A percentile compares a stretch with the other conserved stretches of the same genome.
These are phyloP conservation scores for Sarcoramphus papa DNA, from an alignment of 2,797 vertebrate genomes.

Conservation along the genomic window DNA sequence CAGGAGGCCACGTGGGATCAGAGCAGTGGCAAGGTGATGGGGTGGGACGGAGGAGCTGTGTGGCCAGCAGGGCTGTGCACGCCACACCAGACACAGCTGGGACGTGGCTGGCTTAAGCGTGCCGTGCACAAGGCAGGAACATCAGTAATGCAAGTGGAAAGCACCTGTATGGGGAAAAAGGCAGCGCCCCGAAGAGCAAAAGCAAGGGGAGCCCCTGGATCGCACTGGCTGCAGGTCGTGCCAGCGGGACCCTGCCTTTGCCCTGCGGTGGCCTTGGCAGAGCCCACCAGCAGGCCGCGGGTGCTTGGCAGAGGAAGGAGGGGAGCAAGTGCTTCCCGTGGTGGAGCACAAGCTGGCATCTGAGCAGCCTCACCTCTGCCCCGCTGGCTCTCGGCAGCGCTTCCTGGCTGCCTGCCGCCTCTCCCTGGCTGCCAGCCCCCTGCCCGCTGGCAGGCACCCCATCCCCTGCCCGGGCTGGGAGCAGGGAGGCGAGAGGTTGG, in stretches of 20 bases:
- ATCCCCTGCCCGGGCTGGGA: neutral
- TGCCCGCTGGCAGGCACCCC: neutral
- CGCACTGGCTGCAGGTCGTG: rapidly evolving
- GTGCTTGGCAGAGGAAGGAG: neutral
- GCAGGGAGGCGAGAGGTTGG: neutral
- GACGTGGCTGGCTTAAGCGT: rapidly evolving
- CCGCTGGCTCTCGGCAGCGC: neutral
- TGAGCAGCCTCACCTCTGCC: conserved; percentile 2
- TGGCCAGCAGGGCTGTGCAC: neutral
- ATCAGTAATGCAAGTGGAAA: neutral
- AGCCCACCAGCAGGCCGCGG: rapidly evolving
- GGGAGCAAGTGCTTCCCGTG: neutral
- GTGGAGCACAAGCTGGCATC: neutral
- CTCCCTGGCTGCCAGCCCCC: neutral
- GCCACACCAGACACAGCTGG: neutral
- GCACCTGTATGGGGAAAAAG: neutral
- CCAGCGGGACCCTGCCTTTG: neutral
- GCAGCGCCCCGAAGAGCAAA: neutral
- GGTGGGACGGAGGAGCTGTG: neutral
- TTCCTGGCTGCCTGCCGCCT: neutral
- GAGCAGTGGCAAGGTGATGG: neutral
- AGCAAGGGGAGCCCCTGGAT: neutral
- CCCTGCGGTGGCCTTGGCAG: neutral
- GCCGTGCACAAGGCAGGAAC: neutral
- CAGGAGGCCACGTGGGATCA: neutral